Evolutionary conservation across 1,140 invertebrate species (phyloP).

Genomic region (Watersipora subatra): DNA sequence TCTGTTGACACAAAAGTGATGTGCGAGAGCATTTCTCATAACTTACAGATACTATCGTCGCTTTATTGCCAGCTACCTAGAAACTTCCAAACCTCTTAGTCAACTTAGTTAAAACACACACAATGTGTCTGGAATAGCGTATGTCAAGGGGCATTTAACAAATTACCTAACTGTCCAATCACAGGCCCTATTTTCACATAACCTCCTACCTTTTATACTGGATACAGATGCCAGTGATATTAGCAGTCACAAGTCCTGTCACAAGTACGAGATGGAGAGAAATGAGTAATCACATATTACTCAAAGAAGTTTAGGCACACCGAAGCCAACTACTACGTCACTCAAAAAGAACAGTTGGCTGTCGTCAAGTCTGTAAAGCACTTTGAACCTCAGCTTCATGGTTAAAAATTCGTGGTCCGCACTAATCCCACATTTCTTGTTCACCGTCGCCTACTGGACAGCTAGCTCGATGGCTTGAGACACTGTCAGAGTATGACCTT

Average conservation of each 20-base stretch:
- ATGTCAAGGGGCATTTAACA: conserved; percentile 3
- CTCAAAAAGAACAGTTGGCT: conserved; percentile 15
- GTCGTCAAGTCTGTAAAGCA: conserved; percentile 13
- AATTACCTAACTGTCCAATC: conserved; percentile 3
- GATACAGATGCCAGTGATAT: conserved; percentile 38
- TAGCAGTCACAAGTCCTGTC: conserved; percentile 35
- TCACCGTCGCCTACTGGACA: conserved; percentile 14
- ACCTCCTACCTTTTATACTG: conserved; percentile 27
- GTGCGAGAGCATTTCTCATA: conserved; percentile 36
- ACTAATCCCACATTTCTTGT: conserved; percentile 21
- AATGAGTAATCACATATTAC: conserved; percentile 11
- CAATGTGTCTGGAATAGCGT: conserved; percentile 1
- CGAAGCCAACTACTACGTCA: conserved; percentile 14
- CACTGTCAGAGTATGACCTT: conserved; percentile 15
- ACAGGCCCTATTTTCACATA: conserved; percentile 11
- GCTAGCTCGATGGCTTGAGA: conserved; percentile 19
- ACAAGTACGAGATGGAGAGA: conserved; percentile 23
- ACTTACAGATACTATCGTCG: no score
- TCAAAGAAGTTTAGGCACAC: conserved; percentile 8
- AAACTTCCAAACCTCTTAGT: conserved; percentile 9
- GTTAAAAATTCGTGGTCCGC: conserved; percentile 12
- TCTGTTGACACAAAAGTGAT: conserved; percentile 26
- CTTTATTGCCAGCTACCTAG: conserved; percentile 12
- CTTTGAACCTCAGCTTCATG: conserved; percentile 17
- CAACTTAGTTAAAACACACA: conserved; percentile 3